These are phyloP conservation scores for Orthosia cruda DNA, from an alignment of 2,888 invertebrate species.

Conservation along the genomic window DNA sequence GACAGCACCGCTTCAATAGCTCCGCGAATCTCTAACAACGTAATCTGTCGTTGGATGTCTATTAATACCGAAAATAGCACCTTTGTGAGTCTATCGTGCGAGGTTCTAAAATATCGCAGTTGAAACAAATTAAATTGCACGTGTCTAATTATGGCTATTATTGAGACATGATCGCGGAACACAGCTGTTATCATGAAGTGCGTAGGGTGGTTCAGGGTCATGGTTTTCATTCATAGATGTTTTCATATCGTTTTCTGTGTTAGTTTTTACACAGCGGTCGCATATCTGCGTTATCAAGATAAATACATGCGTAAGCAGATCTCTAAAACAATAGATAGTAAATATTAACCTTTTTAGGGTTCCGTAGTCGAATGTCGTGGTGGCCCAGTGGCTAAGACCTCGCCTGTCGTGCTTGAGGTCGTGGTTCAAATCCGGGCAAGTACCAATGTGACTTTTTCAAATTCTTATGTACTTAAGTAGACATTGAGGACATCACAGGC, in stretches of 20 bases:
- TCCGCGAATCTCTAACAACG: conserved; percentile 67
- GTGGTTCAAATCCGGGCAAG: too few species aligned
- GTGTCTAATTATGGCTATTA: conserved; percentile 21
- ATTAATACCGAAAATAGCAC: conserved; percentile 46
- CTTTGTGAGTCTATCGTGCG: conserved; percentile 11
- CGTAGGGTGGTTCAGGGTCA: conserved; percentile 44
- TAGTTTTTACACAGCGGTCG: conserved; percentile 14
- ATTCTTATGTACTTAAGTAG: too few species aligned
- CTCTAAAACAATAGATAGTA: conserved; percentile 19
- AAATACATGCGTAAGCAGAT: conserved; percentile 10
- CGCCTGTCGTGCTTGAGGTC: too few species aligned
- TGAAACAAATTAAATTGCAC: conserved; percentile 13
- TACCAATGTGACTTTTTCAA: too few species aligned
- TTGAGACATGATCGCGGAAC: conserved; percentile 12
- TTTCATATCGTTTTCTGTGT: conserved; percentile 36
- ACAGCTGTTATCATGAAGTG: conserved; percentile 6
- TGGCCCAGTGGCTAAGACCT: too few species aligned
- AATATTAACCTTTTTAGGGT: background rate
- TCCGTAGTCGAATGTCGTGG: too few species aligned
- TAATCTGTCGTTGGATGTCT: conserved; percentile 44
- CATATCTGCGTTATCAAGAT: conserved; percentile 36
- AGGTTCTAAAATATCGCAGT: conserved; percentile 10
- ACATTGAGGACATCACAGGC: too few species aligned
- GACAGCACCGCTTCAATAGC: conserved; percentile 65
- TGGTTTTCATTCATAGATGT: conserved; percentile 37